Percentiles rank a stretch among this genome's conserved stretches.
These are phyloP conservation scores for Bradynema listronoti DNA, from an alignment of 1,140 invertebrate genomes.

Conservation along the genomic window DNA sequence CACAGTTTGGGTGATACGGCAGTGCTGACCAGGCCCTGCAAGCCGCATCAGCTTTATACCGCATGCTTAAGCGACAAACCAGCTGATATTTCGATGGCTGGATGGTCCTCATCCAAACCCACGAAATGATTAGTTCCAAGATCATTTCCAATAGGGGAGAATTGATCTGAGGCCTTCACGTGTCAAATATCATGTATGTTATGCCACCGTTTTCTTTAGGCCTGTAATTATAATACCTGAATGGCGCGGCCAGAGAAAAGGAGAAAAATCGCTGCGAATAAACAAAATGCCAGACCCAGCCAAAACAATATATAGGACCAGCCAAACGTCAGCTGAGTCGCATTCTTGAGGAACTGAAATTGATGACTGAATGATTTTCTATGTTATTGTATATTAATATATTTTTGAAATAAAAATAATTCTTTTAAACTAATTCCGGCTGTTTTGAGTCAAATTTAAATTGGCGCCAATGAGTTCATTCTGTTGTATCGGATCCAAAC, in stretches of 20 bases:
- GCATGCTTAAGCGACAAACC: not conserved
- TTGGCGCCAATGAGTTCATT: too few relatives aligned
- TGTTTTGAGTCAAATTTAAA: too few relatives aligned
- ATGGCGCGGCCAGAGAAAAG: constrained; percentile 28
- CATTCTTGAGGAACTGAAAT: constrained; percentile 29
- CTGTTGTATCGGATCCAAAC: too few relatives aligned
- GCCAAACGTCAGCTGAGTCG: constrained; percentile 31
- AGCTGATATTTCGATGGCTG: not conserved
- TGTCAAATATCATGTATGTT: not conserved
- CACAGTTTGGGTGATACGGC: too few relatives aligned
- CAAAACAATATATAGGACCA: constrained; percentile 38
- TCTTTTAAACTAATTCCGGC: too few relatives aligned
- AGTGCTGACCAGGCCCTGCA: too few relatives aligned
- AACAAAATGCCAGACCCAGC: constrained; percentile 29
- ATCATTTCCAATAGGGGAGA: not conserved
- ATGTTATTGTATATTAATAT: too few relatives aligned
- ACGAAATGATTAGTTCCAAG: not conserved
- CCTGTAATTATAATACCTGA: constrained; percentile 11
- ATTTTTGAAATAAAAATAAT: too few relatives aligned
- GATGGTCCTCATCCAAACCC: not conserved
- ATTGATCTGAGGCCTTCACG: not conserved
- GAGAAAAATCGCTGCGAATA: constrained; percentile 35
- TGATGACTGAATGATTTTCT: too few relatives aligned
- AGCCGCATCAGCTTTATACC: too few relatives aligned
- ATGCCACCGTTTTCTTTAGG: not conserved